These are phyloP conservation scores for Melanotaenia pygmaea DNA, from an alignment of 2,797 vertebrate genomes.

Conservation along the genomic window DNA sequence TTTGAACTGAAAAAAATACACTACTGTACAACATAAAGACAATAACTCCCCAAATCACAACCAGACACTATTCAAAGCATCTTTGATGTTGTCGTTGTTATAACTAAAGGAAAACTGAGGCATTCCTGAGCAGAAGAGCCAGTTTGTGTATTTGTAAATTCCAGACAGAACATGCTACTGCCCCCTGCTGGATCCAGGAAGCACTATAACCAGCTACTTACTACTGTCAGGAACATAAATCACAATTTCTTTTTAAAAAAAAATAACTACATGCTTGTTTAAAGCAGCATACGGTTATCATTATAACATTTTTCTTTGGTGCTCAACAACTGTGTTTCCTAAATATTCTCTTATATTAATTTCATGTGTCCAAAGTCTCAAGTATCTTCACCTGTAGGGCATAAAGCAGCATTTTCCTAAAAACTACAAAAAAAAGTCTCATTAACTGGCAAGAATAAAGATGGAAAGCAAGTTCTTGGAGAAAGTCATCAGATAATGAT, in stretches of 20 bases:
- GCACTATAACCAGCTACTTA: neutral
- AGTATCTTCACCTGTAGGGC: slow-evolving; percentile 15
- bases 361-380: neutral
- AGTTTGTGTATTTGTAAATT: slow-evolving; percentile 10
- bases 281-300: neutral
- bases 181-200: slow-evolving; percentile 60
- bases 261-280: neutral
- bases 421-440: neutral
- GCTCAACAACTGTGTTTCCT: neutral
- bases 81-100: slow-evolving; percentile 29
- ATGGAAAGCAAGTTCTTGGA: slow-evolving; percentile 3
- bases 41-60: slow-evolving; percentile 19
- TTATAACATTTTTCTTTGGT: neutral
- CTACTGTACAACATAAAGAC: slow-evolving; percentile 18
- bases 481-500: neutral
- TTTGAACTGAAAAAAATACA: slow-evolving; percentile 6
- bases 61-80: slow-evolving; percentile 30
- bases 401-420: slow-evolving; percentile 25
- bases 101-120: slow-evolving; percentile 25
- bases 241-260: neutral
- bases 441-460: neutral
- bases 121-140: slow-evolving; percentile 6
- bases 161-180: slow-evolving; percentile 56
- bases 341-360: neutral
- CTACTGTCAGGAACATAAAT: neutral